Evolutionary conservation across 2,888 invertebrate genomes (phyloP), one percentile per base, ranked within the genome.

Genomic region (Drosophila nigritarsus): DNA sequence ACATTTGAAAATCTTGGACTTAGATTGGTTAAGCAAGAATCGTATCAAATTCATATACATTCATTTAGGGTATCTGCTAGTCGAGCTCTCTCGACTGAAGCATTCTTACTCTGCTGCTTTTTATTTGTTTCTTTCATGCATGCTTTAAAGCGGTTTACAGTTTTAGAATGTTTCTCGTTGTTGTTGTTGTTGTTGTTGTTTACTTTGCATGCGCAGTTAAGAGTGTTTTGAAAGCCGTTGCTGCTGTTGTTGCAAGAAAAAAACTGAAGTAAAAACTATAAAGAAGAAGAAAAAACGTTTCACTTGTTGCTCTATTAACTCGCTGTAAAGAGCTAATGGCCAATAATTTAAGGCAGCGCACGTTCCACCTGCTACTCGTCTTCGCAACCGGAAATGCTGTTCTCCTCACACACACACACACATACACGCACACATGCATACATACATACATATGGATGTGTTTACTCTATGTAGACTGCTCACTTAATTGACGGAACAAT

Each of bases 281-380:
- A 49, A 29, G 29, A 40, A 29, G 40, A 20, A 32, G 15, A 49
- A 62, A 45, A 72, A 67, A 54, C 65, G 76, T 75, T 80, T 75
- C 82, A 73, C 78, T 83, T 82, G 80, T 85, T 84, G 83, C 88
- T 84, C 83, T 85, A 84, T 85, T 87, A 87, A 87, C 80, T 80
- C 67, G 85, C 64, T 71, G 60, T 45, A 32, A 48, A 55, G 51
- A 67, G 73, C 66, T 68, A 79, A 73, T 82, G 78, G 67, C 64
- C 80, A 63, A 69, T 72, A 65, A 75, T 75, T 85, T 73, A 66
- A 74, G 66, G 32, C 78, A 78, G 48, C 49, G 58, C 77, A 74
- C 75, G 75, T 78, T 64, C 60, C 65, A 62, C 74, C 34, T 42
- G 48, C 53, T 61, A 61, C 58, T 63, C 64, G 56, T 30, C 56